Evolutionary conservation across 2,888 invertebrate genomes (phyloP).

Genomic region (Tineola bisselliella): DNA sequence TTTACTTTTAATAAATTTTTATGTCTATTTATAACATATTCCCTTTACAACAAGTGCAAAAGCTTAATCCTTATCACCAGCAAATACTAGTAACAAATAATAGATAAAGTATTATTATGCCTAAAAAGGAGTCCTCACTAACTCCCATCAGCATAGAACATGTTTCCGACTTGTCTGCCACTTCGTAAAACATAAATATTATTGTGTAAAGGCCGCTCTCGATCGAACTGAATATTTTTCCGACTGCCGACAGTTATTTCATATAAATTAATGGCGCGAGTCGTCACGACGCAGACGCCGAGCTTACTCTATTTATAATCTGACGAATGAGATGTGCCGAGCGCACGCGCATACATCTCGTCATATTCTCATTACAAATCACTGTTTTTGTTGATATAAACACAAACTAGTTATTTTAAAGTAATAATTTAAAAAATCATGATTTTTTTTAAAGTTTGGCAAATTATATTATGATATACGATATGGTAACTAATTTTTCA

Average conservation of each 20-base stretch:
- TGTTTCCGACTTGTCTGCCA: constrained; percentile 23
- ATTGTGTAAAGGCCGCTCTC: constrained; percentile 59
- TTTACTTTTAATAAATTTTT: no score
- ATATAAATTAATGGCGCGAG: constrained; percentile 68
- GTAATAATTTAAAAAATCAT: neutral
- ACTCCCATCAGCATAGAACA: neutral
- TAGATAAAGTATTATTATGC: neutral
- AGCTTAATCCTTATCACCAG: no score
- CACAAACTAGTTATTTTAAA: neutral
- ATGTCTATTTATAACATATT: no score
- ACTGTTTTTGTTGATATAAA: constrained; percentile 33
- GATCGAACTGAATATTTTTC: constrained; percentile 60
- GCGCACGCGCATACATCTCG: constrained; percentile 61
- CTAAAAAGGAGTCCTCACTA: neutral
- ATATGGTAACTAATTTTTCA: neutral
- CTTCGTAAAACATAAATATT: constrained; percentile 66
- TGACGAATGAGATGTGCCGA: constrained; percentile 66
- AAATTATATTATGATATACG: neutral
- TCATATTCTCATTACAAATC: constrained; percentile 68
- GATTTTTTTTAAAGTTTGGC: no score
- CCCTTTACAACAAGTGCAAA: no score
- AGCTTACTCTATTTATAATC: constrained; percentile 59
- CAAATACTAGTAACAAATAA: no score
- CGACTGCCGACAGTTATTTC: constrained; percentile 68
- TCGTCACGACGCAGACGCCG: constrained; percentile 65